These are phyloP conservation scores for Holotrichia oblita DNA, from an alignment of 1,140 invertebrate genomes.

Conservation along the genomic window DNA sequence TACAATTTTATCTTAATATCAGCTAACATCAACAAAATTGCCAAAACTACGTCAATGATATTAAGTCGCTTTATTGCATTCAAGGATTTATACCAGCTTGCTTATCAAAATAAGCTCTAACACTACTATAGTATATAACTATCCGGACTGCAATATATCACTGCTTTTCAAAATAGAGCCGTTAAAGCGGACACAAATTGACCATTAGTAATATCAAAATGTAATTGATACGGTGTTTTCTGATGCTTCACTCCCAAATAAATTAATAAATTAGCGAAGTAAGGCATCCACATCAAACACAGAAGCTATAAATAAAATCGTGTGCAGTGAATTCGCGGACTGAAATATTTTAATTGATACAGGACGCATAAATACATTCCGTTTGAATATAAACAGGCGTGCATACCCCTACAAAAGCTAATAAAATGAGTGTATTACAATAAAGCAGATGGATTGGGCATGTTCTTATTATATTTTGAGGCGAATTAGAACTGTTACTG, in stretches of 20 bases:
- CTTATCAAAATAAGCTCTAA: neutral
- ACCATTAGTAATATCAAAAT: constrained; percentile 28
- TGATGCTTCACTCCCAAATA: neutral
- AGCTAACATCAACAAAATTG: neutral
- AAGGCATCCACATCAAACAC: neutral
- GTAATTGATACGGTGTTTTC: constrained; percentile 14
- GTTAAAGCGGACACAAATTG: constrained; percentile 20
- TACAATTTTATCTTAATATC: neutral
- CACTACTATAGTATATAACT: neutral
- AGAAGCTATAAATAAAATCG: neutral
- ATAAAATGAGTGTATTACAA: too few relatives aligned
- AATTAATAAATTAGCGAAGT: constrained; percentile 4
- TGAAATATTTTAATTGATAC: neutral
- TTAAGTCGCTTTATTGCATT: neutral
- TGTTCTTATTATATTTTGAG: too few relatives aligned
- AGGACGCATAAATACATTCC: neutral
- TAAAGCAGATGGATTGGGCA: too few relatives aligned
- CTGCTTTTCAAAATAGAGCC: constrained; percentile 24
- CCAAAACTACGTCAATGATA: neutral
- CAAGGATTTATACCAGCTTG: neutral
- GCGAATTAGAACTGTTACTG: too few relatives aligned
- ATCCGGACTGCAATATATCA: constrained; percentile 24
- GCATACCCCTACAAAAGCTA: neutral
- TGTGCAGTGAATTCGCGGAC: neutral
- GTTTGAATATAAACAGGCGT: neutral